These are phyloP conservation scores for Drosophila monieri DNA, from an alignment of 2,888 invertebrate species.

Conservation along the genomic window DNA sequence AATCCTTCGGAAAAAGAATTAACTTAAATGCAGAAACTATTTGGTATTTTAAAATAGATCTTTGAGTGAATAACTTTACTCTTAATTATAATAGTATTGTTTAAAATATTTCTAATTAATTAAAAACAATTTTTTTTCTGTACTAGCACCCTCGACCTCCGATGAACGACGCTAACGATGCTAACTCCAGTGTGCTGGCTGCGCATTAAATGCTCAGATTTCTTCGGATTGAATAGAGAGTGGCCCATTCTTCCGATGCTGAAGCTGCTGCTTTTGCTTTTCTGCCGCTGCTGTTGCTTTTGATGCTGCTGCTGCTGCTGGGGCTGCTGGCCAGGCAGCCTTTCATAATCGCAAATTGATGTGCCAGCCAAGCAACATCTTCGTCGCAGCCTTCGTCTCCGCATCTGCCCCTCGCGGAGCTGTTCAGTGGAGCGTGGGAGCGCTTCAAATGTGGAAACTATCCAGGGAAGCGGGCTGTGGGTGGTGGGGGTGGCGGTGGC, in stretches of 20 bases:
- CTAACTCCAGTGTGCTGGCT: constrained; percentile 49
- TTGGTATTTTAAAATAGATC: too few species aligned
- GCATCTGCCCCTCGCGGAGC: constrained; percentile 21
- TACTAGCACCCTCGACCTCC: constrained; percentile 29
- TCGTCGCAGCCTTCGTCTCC: constrained; percentile 47
- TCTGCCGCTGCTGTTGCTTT: constrained; percentile 27
- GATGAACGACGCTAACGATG: constrained; percentile 62
- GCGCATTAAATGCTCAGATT: constrained; percentile 75
- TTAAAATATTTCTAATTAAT: background rate
- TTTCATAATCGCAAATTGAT: constrained; percentile 78
- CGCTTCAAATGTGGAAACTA: constrained; percentile 69
- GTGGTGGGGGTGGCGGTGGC: background rate
- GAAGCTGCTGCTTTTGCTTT: constrained; percentile 45
- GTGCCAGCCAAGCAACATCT: constrained; percentile 64
- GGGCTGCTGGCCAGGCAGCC: constrained; percentile 69
- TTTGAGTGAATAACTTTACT: too few species aligned
- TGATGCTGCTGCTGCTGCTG: constrained; percentile 13
- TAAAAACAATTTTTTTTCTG: constrained; percentile 2
- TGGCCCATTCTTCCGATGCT: constrained; percentile 57
- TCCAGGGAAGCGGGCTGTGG: constrained; percentile 20
- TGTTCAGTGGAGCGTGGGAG: constrained; percentile 78
- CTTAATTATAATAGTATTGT: too few species aligned
- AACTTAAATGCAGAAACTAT: too few species aligned
- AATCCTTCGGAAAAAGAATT: too few species aligned
- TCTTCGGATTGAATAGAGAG: constrained; percentile 75